These are phyloP conservation scores for Acromyrmex heyeri DNA, from an alignment of 1,140 invertebrate species.

Conservation along the genomic window DNA sequence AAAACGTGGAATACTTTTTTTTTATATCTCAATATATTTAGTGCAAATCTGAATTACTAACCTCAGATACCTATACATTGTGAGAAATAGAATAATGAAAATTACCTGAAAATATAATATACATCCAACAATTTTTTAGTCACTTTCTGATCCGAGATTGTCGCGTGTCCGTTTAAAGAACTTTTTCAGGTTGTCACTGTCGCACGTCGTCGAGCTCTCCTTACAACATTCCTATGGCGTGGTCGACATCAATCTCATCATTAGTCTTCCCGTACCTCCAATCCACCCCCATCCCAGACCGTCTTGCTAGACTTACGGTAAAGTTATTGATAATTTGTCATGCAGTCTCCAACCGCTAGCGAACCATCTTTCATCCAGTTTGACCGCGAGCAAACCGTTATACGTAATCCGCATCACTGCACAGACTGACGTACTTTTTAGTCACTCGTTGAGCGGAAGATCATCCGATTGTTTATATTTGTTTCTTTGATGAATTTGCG, in stretches of 20 bases:
- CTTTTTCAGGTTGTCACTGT: conserved; percentile 68
- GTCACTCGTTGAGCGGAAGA: conserved; percentile 46
- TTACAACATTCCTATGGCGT: conserved; percentile 69
- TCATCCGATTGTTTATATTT: conserved; percentile 51
- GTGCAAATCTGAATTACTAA: neutral
- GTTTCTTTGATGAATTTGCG: conserved; percentile 15
- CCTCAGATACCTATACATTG: neutral
- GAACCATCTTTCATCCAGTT: conserved; percentile 71
- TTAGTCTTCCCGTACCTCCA: conserved; percentile 79
- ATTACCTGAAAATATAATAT: neutral
- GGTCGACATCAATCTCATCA: conserved; percentile 79
- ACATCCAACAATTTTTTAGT: neutral
- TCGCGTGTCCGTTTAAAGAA: conserved; percentile 67
- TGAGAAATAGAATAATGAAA: neutral
- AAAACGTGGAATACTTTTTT: neutral
- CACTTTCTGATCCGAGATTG: conserved; percentile 40
- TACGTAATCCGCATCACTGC: conserved; percentile 64
- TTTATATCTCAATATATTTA: neutral
- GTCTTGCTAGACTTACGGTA: conserved; percentile 70
- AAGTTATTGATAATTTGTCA: conserved; percentile 81
- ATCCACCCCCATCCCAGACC: conserved; percentile 74
- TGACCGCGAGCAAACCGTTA: conserved; percentile 53
- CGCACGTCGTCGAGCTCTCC: conserved; percentile 68
- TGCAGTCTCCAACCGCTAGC: conserved; percentile 70
- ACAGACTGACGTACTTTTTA: conserved; percentile 55